A percentile compares a stretch with the other conserved stretches of the same genome.
These are phyloP conservation scores for Latrodectus hesperus DNA, from an alignment of 2,888 invertebrate species.

Conservation along the genomic window DNA sequence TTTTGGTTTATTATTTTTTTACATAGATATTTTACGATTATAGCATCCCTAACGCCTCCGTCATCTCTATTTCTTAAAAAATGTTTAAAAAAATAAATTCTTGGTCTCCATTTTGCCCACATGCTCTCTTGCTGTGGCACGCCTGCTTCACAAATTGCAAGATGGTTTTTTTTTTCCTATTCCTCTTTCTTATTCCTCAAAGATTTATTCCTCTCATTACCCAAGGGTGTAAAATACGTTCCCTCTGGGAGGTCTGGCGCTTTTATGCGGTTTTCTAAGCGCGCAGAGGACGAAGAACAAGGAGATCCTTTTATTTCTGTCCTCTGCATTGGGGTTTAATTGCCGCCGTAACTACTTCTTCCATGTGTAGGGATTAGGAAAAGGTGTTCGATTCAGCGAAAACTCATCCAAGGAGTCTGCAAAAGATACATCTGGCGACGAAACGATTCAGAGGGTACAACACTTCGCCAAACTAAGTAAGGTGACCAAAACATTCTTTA, in stretches of 20 bases:
- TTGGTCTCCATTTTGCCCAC: too few species aligned
- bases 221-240: conserved; percentile 53
- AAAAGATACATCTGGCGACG: too few species aligned
- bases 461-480: too few species aligned
- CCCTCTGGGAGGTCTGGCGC: conserved; percentile 53
- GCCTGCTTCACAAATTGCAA: conserved; percentile 37
- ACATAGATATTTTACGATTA: too few species aligned
- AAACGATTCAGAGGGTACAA: too few species aligned
- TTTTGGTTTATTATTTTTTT: too few species aligned
- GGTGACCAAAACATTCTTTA: too few species aligned
- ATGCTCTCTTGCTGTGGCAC: background rate
- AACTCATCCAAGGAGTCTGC: too few species aligned
- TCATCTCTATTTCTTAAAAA: too few species aligned
- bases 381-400: background rate
- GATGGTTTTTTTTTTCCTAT: conserved; percentile 13
- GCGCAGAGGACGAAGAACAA: conserved; percentile 2
- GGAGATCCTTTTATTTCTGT: conserved; percentile 21
- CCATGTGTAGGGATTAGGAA: background rate
- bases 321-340: background rate
- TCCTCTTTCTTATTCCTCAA: conserved; percentile 26
- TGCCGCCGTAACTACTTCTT: background rate
- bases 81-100: too few species aligned
- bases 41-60: too few species aligned
- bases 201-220: conserved; percentile 59
- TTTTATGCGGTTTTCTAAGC: conserved; percentile 28